These are phyloP conservation scores for Panagrolaimus sp. DNA, from an alignment of 1,140 invertebrate species.

Conservation along the genomic window DNA sequence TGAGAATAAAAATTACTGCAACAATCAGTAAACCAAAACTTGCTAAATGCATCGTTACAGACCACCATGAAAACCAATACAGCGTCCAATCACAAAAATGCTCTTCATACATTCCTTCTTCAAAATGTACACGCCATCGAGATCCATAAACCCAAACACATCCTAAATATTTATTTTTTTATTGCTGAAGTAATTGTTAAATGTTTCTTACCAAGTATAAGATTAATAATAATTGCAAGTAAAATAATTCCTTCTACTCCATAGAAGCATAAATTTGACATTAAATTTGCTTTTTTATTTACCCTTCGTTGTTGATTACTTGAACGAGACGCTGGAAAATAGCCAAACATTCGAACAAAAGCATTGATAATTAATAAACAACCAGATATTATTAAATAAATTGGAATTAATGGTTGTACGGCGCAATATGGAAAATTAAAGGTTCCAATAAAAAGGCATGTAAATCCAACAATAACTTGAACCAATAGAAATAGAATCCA, in stretches of 20 bases:
- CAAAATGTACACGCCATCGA: conserved; percentile 2
- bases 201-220: conserved; percentile 28
- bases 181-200: background rate
- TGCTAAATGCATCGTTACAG: conserved; percentile 26
- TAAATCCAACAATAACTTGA: conserved; percentile 23
- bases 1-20: conserved; percentile 25
- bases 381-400: conserved; percentile 31
- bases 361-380: conserved; percentile 27
- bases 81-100: conserved; percentile 27
- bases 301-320: background rate
- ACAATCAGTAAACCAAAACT: conserved; percentile 27
- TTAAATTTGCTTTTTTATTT: conserved; percentile 12
- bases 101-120: conserved; percentile 28
- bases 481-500: conserved; percentile 23
- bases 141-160: conserved; percentile 33
- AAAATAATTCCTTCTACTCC: conserved; percentile 30
- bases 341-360: conserved; percentile 10
- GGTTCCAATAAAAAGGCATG: conserved; percentile 24
- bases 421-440: conserved; percentile 30
- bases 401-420: conserved; percentile 32
- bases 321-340: background rate
- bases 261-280: conserved; percentile 22
- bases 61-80: conserved; percentile 33
- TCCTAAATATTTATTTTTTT: conserved; percentile 20
- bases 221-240: conserved; percentile 21